Conservation (phyloP, 2,888 invertebrate genomes). For the Ethmia dodecea region DNA sequence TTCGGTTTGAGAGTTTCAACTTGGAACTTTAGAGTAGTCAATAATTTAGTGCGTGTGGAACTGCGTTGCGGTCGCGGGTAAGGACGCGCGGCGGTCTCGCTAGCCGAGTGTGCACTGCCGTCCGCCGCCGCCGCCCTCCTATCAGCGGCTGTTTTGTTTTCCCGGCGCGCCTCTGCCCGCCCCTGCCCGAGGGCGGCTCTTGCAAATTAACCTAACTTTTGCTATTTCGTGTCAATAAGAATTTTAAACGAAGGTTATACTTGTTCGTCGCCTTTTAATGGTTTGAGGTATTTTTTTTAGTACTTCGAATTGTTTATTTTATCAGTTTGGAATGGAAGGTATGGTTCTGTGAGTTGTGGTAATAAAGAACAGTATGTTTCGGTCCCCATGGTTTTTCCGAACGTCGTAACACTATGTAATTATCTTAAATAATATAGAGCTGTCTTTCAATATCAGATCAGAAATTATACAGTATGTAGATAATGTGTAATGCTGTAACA, state of each 20-base stretch:
- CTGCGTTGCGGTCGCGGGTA: conserved; percentile 29
- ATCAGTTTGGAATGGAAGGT: too few species aligned
- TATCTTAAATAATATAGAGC: too few species aligned
- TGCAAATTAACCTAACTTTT: conserved; percentile 26
- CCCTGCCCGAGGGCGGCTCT: conserved; percentile 19
- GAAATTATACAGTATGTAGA: too few species aligned
- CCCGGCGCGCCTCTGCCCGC: conserved; percentile 34
- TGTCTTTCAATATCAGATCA: too few species aligned
- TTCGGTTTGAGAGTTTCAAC: not conserved
- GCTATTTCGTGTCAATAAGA: conserved; percentile 19
- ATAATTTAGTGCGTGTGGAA: conserved; percentile 24
- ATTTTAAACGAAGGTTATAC: conserved; percentile 8
- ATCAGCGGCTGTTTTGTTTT: conserved; percentile 13
- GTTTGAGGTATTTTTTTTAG: too few species aligned
- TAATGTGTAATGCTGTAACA: too few species aligned
- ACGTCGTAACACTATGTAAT: too few species aligned
- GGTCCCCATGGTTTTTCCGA: too few species aligned
- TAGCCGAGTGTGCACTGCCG: conserved; percentile 57
- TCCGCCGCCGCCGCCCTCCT: conserved; percentile 28
- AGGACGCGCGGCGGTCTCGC: conserved; percentile 47
- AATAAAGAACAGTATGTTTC: too few species aligned
- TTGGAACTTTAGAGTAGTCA: conserved; percentile 18
- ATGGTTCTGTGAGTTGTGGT: too few species aligned
- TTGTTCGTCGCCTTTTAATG: too few species aligned
- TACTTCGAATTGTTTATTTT: too few species aligned